Base-by-base conservation (phyloP, 2,888 invertebrate species). In the Leucophenga montana region DNA sequence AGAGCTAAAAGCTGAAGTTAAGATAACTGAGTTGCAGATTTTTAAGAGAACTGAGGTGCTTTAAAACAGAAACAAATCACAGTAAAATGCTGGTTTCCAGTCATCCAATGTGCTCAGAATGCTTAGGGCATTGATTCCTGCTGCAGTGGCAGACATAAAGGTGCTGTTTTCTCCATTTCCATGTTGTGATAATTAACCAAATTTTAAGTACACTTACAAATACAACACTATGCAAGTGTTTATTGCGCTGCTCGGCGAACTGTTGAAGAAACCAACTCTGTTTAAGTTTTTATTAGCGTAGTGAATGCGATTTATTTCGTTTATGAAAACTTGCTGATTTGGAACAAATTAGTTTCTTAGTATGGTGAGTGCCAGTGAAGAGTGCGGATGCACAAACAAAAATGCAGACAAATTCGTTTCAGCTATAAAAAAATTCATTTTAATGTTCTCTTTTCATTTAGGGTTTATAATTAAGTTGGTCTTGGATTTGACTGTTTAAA, bases 311-410 rank as follows among this genome's bases (percentile, higher is more conserved):
- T 84, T 82, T 77, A 80, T 78, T 84, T 80, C 82, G 86, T 85
- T 84, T 87, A 83, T 86, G 85, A 76, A 78, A 84, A 83, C 73
- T 80, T 78, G 77, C 77, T 86, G 84, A 85, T 84, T 86, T 78
- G 86, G 85, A 86, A 86, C 87, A 79, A 86, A 86, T 87, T 81
- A 77, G 75, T 74, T 71, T 73, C n/a, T 68, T 22, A 48, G 53
- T 59, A 14, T 22, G 9, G 14, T 33, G 31, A 14, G 13, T 8
- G 57, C 4, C 3, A 39, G 39, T 39, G 39, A 11, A 39, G 39
- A 39, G 39, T 1, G 11, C 3, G 39, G 39, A 33, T 5, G 33
- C 4, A 33, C 13, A 33, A 61, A 56, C 6, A 56, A 11, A 54
- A 6, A 11, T 13, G 14, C 27, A 56, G 16, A 22, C 11, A 0